phyloP scores from a whole-genome alignment of 2,888 invertebrate genomes.

The Trichopoda pennipes region DNA sequence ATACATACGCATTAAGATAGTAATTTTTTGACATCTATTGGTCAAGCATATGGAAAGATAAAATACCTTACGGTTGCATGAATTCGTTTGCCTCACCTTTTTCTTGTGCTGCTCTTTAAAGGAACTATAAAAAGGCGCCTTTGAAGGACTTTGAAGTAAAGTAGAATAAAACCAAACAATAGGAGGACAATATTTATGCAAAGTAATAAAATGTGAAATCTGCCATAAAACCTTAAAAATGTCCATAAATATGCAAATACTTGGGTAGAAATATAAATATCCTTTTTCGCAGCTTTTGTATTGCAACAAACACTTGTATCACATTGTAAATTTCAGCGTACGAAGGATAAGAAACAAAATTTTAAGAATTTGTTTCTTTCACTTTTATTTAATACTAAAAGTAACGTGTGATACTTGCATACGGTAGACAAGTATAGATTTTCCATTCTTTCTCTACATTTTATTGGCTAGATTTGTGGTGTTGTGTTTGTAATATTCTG shows the following conservation, averaged over 20 bases:
- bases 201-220: conserved; percentile 76
- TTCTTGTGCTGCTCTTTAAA: conserved; percentile 5
- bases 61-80: no score
- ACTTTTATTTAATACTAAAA: not conserved
- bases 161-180: conserved; percentile 11
- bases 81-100: not conserved
- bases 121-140: conserved; percentile 54
- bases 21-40: no score
- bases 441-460: no score
- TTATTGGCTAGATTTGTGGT: no score
- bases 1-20: no score
- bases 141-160: conserved; percentile 42
- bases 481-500: no score
- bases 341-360: conserved; percentile 3
- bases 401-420: no score
- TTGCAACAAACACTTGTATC: not conserved
- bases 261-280: conserved; percentile 68
- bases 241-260: conserved; percentile 19
- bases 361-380: not conserved
- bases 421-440: no score
- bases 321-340: not conserved
- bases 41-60: no score
- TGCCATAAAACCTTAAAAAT: conserved; percentile 70
- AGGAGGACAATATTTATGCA: conserved; percentile 66
- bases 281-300: conserved; percentile 72